Evolutionary conservation across 2,797 vertebrate genomes (phyloP), one percentile per base, ranked within the genome.

Genomic region (Eupleurogrammus muticus): DNA sequence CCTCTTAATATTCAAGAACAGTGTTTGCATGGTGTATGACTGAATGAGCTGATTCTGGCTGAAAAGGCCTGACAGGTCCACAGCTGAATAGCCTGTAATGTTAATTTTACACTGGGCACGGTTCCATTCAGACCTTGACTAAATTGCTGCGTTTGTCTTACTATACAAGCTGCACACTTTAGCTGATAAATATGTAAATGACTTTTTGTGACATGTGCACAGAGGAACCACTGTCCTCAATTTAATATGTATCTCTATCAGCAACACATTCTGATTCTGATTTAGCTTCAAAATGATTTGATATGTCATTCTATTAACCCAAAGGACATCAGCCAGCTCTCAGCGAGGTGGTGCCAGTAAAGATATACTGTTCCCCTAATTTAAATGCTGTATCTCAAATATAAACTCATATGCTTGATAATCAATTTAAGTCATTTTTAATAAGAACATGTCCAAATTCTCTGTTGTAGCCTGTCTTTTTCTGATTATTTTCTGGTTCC

Each of bases 1-100:
- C 81, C 79, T 63, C 44, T 88, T 81, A 75, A 78, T 83, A 88
- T 85, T 86, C 82, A 86, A 85, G 83, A 79, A 82, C 65, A 66
- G 61, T 48, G 40, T 51, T 38, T 75, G 70, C 66, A 48, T 12
- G 55, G 73, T 76, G 24, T 11, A 49, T 76, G 82, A 77, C 75
- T 84, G 81, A 83, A 79, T 73, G 61, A 81, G 77, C 70, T 56
- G 58, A 77, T 82, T 78, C 80, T 24, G 66, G 62, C 81, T 74
- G 53, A 32, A 16, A 64, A 50, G 66, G 50, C 73, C 59, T 34
- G 42, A 74, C 67, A 65, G 70, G 52, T 64, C 2, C 58, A 47
- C 60, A 44, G 73, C 47, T 60, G 40, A 76, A 70, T 75, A 69
- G 75, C 68, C 73, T 51, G 28, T 34, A 11, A 68, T 81, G 65